Evolutionary conservation across 1,140 invertebrate species (phyloP), one percentile per base, ranked within the genome.

Genomic region (Cheumatopsyche charites): DNA sequence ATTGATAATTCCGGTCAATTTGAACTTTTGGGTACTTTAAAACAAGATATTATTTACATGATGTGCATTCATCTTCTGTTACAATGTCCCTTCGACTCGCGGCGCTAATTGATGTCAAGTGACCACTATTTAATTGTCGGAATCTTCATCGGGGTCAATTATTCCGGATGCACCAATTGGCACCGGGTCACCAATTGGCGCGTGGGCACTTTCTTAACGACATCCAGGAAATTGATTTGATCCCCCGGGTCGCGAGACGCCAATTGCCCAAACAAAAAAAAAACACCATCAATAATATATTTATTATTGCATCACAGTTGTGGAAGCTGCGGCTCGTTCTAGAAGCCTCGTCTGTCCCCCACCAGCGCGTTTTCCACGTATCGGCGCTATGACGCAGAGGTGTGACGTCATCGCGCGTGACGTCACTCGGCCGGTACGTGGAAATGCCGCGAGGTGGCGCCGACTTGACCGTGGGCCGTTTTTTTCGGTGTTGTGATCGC

Each of bases 41-140:
- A n/a, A n/a, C n/a, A n/a, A n/a, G n/a, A n/a, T n/a, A n/a, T n/a
- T n/a, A n/a, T n/a, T n/a, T n/a, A n/a, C n/a, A n/a, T n/a, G n/a
- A n/a, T n/a, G n/a, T n/a, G n/a, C n/a, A n/a, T n/a, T n/a, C n/a
- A n/a, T n/a, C n/a, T n/a, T n/a, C n/a, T n/a, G n/a, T n/a, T n/a
- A n/a, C n/a, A n/a, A n/a, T 52, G 15, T 52, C 49, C 19, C 49
- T 3, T n/a, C 55, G 19, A 21, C 11, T 17, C n/a, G n/a, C n/a
- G n/a, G n/a, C n/a, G 26, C n/a, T 74, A 74, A 74, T 71, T 74
- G 73, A 58, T 62, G 73, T 71, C 69, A 74, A 74, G 70, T 74
- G 73, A 69, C 49, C 67, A 67, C 29, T 61, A 41, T 67, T 36
- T 70, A 71, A 73, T 73, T 70, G 62, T 19, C 61, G 15, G 58